Percentiles rank a stretch among this genome's conserved stretches.
Conservation (phyloP, 1,140 invertebrate genomes). For the Listronotus bonariensis region DNA sequence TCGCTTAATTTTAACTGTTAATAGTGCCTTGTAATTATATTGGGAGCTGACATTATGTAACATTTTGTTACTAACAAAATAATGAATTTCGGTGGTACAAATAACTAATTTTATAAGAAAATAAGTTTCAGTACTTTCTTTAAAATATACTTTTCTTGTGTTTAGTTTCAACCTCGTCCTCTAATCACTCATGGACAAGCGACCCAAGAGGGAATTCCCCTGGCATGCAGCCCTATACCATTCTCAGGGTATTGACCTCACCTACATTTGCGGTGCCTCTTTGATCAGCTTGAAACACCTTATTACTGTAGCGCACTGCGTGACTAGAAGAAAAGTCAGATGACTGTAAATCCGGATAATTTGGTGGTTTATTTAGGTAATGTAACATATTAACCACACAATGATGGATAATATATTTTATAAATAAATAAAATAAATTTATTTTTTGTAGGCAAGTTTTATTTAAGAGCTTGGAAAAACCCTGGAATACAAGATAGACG, state of each 20-base stretch:
- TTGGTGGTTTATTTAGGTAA: conserved; percentile 50
- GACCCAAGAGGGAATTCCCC: conserved; percentile 50
- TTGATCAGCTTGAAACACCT: conserved; percentile 74
- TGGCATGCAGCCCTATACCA: conserved; percentile 52
- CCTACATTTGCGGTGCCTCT: conserved; percentile 78
- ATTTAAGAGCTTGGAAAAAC: conserved; percentile 49
- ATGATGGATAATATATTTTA: too few relatives aligned
- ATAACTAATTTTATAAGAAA: too few relatives aligned
- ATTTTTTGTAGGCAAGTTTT: conserved; percentile 48
- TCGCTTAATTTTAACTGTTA: too few relatives aligned
- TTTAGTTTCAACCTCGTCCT: conserved; percentile 45
- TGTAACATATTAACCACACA: too few relatives aligned
- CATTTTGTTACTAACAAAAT: too few relatives aligned
- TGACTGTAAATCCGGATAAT: conserved; percentile 43
- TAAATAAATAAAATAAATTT: too few relatives aligned
- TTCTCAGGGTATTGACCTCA: conserved; percentile 48
- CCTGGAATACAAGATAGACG: conserved; percentile 51
- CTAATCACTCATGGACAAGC: conserved; percentile 52
- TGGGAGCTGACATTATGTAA: too few relatives aligned
- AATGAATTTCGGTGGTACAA: too few relatives aligned
- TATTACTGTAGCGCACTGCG: conserved; percentile 84
- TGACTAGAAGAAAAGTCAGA: conserved; percentile 54
- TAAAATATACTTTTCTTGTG: too few relatives aligned
- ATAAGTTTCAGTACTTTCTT: too few relatives aligned
- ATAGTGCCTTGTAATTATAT: too few relatives aligned